These are phyloP conservation scores for Tauraco erythrolophus DNA, from an alignment of 2,113 vertebrate genomes.

Conservation along the genomic window DNA sequence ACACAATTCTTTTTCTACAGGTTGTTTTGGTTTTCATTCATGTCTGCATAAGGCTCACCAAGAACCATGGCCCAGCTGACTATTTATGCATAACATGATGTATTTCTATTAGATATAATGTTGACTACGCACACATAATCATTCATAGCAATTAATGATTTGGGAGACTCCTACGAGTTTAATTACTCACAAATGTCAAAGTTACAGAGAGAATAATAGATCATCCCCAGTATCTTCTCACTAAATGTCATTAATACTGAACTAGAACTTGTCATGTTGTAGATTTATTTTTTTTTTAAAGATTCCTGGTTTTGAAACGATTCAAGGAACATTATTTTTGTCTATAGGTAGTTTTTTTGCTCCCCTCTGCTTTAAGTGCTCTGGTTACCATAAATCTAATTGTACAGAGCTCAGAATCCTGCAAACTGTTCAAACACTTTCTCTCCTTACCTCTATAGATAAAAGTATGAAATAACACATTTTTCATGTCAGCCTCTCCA, in stretches of 20 bases:
- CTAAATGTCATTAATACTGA: background rate
- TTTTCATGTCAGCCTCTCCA: background rate
- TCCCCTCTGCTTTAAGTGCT: background rate
- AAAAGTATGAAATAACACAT: background rate
- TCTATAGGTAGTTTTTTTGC: background rate
- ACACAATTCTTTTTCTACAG: background rate
- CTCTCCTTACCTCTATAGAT: background rate
- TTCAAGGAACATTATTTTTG: background rate
- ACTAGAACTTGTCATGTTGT: background rate
- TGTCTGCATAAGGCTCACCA: background rate
- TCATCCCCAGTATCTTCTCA: background rate
- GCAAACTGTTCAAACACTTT: background rate
- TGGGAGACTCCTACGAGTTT: background rate
- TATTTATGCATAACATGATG: background rate
- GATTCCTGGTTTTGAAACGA: background rate
- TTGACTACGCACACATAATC: background rate
- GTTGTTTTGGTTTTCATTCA: background rate
- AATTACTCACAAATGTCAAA: slow-evolving; percentile 30
- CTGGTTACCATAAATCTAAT: background rate
- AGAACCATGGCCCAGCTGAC: background rate
- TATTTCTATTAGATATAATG: background rate
- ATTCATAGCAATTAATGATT: background rate
- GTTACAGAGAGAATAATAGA: background rate
- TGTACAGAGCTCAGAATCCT: background rate
- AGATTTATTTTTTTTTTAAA: background rate